Evolutionary conservation across 2,888 invertebrate genomes (phyloP).

Genomic region (Phengaris alcon): DNA sequence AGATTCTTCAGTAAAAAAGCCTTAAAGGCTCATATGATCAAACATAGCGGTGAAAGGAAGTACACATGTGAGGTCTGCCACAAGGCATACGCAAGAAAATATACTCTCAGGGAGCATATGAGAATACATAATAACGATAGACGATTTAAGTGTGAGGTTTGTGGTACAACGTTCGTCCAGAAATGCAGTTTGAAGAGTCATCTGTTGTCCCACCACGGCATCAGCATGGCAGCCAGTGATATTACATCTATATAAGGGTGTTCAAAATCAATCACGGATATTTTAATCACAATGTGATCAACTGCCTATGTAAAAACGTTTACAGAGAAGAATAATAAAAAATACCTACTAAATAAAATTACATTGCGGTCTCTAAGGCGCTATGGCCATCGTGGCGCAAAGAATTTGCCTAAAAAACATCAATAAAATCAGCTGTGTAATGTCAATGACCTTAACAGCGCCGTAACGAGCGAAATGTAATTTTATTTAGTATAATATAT

Average conservation of each 20-base stretch:
- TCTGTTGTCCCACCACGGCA: constrained; percentile 62
- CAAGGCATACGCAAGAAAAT: constrained; percentile 67
- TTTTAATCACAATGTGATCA: no score
- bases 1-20: constrained; percentile 76
- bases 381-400: no score
- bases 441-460: no score
- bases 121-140: constrained; percentile 67
- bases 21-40: constrained; percentile 73
- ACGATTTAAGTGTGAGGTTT: constrained; percentile 60
- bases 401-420: no score
- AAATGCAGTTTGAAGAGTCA: constrained; percentile 69
- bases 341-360: no score
- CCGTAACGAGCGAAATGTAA: no score
- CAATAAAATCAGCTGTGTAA: no score
- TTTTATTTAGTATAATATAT: no score
- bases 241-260: constrained; percentile 43
- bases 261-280: no score
- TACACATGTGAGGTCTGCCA: constrained; percentile 62
- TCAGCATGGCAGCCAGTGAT: constrained; percentile 59
- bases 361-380: no score
- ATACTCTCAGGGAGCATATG: constrained; percentile 62
- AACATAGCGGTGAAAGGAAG: constrained; percentile 67
- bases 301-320: no score
- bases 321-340: no score
- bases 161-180: constrained; percentile 59